Evolutionary conservation across 2,888 invertebrate species (phyloP).

Genomic region (Octonoba sinensis): DNA sequence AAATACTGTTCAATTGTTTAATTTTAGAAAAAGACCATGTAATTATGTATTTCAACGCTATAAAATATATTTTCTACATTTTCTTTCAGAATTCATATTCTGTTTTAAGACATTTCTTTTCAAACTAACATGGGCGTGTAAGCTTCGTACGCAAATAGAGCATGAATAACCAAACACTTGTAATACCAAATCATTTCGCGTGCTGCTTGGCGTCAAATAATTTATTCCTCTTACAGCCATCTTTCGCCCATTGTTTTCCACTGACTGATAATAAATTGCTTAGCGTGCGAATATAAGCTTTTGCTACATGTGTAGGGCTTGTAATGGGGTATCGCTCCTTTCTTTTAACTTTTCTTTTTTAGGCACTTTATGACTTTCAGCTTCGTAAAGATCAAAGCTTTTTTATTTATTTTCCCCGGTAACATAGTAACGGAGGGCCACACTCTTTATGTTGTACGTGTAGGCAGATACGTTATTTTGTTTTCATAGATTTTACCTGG

Average conservation of each 20-base stretch:
- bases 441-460: conserved; percentile 28
- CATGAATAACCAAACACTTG: no score
- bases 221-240: conserved; percentile 29
- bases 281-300: conserved; percentile 18
- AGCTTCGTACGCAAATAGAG: no score
- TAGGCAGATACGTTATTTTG: conserved; percentile 35
- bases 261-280: conserved; percentile 44
- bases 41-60: no score
- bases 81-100: no score
- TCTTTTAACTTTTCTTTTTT: conserved; percentile 2
- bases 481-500: conserved; percentile 20
- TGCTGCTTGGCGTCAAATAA: conserved; percentile 22
- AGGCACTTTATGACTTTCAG: conserved; percentile 25
- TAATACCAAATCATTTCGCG: background rate
- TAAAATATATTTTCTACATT: no score
- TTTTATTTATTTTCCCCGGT: conserved; percentile 36
- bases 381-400: conserved; percentile 11
- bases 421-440: conserved; percentile 35
- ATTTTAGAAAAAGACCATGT: no score
- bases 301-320: conserved; percentile 42
- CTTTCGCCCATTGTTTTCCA: conserved; percentile 38
- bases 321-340: conserved; percentile 22
- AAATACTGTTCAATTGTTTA: no score
- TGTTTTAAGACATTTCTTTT: no score
- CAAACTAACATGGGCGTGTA: no score